phyloP scores from a whole-genome alignment of 2,888 invertebrate species.

The Ctena decussata region DNA sequence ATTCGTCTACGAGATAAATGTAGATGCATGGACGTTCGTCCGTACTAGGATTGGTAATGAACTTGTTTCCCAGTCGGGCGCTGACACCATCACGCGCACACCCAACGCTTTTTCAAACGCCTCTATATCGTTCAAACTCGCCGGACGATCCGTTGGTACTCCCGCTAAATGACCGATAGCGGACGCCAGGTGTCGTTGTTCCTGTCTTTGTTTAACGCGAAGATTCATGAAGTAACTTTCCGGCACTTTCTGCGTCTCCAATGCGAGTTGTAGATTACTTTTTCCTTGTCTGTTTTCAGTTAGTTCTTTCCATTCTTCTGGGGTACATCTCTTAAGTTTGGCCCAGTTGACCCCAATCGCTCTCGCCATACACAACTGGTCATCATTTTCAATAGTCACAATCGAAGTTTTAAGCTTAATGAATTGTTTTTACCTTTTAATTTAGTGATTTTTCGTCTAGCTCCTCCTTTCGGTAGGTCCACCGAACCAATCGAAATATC shows the following conservation, averaged over 20 bases:
- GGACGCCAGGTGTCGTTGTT: neutral
- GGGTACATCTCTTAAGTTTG: too few species aligned
- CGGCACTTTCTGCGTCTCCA: slow-evolving; percentile 38
- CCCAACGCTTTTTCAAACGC: slow-evolving; percentile 31
- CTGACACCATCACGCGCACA: slow-evolving; percentile 54
- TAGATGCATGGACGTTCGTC: too few species aligned
- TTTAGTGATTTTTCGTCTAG: slow-evolving; percentile 17
- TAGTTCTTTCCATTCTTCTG: slow-evolving; percentile 45
- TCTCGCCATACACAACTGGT: slow-evolving; percentile 36
- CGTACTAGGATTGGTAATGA: slow-evolving; percentile 44
- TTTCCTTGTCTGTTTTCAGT: slow-evolving; percentile 20
- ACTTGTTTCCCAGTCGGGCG: slow-evolving; percentile 49
- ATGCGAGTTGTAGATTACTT: slow-evolving; percentile 25
- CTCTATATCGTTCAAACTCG: slow-evolving; percentile 22
- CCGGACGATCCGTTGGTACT: slow-evolving; percentile 16
- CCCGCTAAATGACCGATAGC: neutral
- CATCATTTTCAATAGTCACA: slow-evolving; percentile 34
- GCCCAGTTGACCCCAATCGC: too few species aligned
- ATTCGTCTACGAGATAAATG: too few species aligned
- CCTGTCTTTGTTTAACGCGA: neutral
- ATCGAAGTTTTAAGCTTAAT: slow-evolving; percentile 23
- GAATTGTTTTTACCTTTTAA: slow-evolving; percentile 25
- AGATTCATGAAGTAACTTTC: slow-evolving; percentile 39
- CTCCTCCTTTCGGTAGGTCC: slow-evolving; percentile 30
- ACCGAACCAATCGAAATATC: slow-evolving; percentile 36